Conservation (phyloP, 1,140 invertebrate genomes). For the Ooceraea biroi region DNA sequence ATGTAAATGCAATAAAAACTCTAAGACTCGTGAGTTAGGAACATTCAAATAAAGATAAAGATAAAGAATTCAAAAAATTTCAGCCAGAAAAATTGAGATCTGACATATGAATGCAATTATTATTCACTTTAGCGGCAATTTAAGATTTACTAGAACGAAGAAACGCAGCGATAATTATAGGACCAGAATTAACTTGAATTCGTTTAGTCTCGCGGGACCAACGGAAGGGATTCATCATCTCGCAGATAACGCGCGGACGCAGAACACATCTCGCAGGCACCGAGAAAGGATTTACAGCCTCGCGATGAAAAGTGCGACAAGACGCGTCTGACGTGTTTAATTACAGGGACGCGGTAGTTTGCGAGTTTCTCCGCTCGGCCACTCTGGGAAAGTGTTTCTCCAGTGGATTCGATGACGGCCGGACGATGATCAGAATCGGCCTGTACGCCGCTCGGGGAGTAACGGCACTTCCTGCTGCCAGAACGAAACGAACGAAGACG, state of each 20-base stretch:
- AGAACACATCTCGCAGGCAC: not conserved
- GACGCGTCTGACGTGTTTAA: conserved; percentile 34
- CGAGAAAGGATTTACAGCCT: conserved; percentile 27
- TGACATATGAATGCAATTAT: too few species aligned
- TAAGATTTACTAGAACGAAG: not conserved
- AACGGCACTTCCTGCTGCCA: conserved; percentile 50
- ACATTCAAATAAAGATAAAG: too few species aligned
- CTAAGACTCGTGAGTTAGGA: too few species aligned
- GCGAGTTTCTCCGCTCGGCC: not conserved
- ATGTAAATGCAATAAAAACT: too few species aligned
- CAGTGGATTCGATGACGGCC: conserved; percentile 32
- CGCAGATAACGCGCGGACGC: not conserved
- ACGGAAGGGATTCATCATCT: not conserved
- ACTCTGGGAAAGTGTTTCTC: conserved; percentile 43
- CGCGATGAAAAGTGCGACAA: conserved; percentile 43
- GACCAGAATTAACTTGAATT: not conserved
- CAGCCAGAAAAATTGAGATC: too few species aligned
- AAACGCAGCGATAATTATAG: not conserved
- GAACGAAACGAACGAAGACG: conserved; percentile 15
- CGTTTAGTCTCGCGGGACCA: not conserved
- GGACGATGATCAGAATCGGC: conserved; percentile 47
- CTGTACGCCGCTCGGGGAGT: conserved; percentile 36
- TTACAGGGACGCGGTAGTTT: conserved; percentile 27
- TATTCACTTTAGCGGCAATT: too few species aligned
- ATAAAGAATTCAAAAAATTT: too few species aligned